phyloP scores from a whole-genome alignment of 35 echinoderm and acorn worm species.

The Lytechinus pictus region DNA sequence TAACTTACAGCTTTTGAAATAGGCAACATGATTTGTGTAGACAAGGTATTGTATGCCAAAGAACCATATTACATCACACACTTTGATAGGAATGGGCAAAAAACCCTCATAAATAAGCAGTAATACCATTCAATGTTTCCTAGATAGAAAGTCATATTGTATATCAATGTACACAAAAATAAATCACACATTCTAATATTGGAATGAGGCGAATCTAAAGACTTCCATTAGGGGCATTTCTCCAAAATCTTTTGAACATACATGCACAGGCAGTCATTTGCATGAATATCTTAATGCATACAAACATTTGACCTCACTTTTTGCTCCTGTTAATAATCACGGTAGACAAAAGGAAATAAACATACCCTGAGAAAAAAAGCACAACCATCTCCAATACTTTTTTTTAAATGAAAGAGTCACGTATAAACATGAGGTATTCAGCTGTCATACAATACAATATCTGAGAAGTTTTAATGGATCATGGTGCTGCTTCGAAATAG shows the following conservation, averaged over 20 bases:
- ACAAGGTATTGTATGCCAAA: not conserved
- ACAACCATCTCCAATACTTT: not conserved
- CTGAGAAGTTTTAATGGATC: not conserved
- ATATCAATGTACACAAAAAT: too few species aligned
- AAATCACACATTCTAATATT: not conserved
- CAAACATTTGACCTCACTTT: not conserved
- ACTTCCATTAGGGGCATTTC: not conserved
- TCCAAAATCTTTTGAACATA: not conserved
- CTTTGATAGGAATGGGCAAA: too few species aligned
- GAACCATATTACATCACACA: too few species aligned
- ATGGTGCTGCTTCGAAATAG: not conserved
- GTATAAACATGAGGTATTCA: not conserved
- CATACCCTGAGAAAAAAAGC: not conserved
- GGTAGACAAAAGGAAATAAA: not conserved
- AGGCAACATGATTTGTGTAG: not conserved
- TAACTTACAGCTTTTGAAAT: not conserved
- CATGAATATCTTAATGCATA: not conserved
- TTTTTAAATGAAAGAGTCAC: not conserved
- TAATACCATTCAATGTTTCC: too few species aligned
- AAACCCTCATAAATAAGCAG: too few species aligned
- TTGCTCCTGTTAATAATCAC: not conserved
- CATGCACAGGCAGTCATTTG: not conserved
- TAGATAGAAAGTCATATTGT: too few species aligned
- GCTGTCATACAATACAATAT: not conserved
- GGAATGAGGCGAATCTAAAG: not conserved